These are phyloP conservation scores for Pecten maximus DNA, from an alignment of 2,888 invertebrate species.

Conservation along the genomic window DNA sequence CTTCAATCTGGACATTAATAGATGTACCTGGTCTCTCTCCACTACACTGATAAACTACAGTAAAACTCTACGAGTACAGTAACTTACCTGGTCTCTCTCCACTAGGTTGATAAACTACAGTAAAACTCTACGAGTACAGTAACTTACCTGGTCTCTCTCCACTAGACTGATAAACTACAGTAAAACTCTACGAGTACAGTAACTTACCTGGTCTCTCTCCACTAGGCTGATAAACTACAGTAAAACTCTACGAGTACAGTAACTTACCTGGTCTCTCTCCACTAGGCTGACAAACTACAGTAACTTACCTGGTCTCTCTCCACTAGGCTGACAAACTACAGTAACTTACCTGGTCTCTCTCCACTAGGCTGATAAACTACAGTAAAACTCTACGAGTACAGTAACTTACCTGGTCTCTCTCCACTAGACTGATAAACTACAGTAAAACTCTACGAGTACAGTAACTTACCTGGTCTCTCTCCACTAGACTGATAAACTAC, in stretches of 20 bases:
- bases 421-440: slow-evolving; percentile 93
- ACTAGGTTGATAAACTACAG: background rate
- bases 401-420: slow-evolving; percentile 90
- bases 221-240: slow-evolving; percentile 94
- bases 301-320: slow-evolving; percentile 91
- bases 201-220: slow-evolving; percentile 91
- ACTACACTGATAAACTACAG: no score
- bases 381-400: no score
- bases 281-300: slow-evolving; percentile 91
- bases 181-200: no score
- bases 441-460: no score
- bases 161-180: slow-evolving; percentile 94
- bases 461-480: slow-evolving; percentile 90
- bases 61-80: no score
- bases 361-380: slow-evolving; percentile 93
- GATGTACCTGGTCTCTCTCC: no score
- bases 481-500: slow-evolving; percentile 93
- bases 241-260: no score
- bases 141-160: slow-evolving; percentile 91
- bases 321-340: slow-evolving; percentile 92
- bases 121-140: no score
- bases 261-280: slow-evolving; percentile 91
- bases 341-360: slow-evolving; percentile 90
- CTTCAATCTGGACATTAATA: no score
- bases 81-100: background rate